These are phyloP conservation scores for Pogonognathellus flavescens DNA, from an alignment of 1,140 invertebrate species.

Conservation along the genomic window DNA sequence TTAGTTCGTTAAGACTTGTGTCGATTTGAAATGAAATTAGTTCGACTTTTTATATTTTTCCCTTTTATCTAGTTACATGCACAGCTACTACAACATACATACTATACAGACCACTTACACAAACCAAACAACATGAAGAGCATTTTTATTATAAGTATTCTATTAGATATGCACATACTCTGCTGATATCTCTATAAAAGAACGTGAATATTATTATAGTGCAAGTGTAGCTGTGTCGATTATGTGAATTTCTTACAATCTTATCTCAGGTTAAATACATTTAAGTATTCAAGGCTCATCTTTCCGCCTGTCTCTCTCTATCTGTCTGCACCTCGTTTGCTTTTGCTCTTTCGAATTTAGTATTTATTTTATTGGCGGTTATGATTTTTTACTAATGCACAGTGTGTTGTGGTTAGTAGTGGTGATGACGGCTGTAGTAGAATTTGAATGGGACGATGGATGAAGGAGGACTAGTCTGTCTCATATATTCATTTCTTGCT, in stretches of 20 bases:
- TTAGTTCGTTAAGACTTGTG: neutral
- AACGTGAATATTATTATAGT: neutral
- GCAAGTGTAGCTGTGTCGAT: neutral
- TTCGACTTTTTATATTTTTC: slow-evolving; percentile 9
- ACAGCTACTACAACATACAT: too few species aligned
- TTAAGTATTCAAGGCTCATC: slow-evolving; percentile 20
- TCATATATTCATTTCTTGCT: slow-evolving; percentile 13
- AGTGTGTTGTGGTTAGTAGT: neutral
- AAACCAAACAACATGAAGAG: too few species aligned
- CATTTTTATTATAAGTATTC: neutral
- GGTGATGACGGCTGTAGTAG: neutral
- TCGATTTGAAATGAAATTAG: slow-evolving; percentile 42
- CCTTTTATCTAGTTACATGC: too few species aligned
- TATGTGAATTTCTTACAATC: slow-evolving; percentile 12
- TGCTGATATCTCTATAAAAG: neutral
- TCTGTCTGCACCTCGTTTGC: slow-evolving; percentile 11
- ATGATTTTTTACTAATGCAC: slow-evolving; percentile 2
- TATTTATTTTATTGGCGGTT: neutral
- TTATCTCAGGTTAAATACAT: neutral
- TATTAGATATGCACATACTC: neutral
- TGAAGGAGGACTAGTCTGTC: slow-evolving; percentile 17
- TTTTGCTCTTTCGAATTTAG: neutral
- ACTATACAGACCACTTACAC: too few species aligned
- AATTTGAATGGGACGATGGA: slow-evolving; percentile 6
- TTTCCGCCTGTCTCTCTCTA: slow-evolving; percentile 11